These are phyloP conservation scores for Thalassarche chlororhynchos DNA, from an alignment of 2,113 vertebrate genomes.

Conservation along the genomic window DNA sequence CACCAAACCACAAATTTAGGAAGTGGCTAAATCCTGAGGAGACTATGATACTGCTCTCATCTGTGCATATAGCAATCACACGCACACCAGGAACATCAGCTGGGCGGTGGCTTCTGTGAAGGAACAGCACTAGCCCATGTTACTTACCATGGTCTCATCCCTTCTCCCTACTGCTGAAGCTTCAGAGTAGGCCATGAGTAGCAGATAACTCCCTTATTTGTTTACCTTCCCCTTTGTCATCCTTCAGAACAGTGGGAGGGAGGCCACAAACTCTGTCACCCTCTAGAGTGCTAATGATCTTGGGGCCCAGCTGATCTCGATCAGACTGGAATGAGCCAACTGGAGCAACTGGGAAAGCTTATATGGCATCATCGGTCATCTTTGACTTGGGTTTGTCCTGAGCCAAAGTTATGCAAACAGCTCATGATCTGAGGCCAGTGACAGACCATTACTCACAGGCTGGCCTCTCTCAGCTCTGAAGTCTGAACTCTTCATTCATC, in stretches of 20 bases:
- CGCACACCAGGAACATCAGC: not conserved
- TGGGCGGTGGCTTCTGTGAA: not conserved
- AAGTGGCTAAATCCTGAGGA: slow-evolving; percentile 44
- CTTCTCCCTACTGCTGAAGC: not conserved
- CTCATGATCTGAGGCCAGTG: slow-evolving; percentile 39
- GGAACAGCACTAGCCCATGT: not conserved
- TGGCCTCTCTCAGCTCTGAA: not conserved
- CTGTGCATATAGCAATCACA: not conserved
- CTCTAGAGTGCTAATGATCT: not conserved
- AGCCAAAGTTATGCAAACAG: slow-evolving; percentile 9
- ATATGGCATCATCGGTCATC: not conserved
- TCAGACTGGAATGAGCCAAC: slow-evolving; percentile 15
- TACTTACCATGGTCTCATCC: not conserved
- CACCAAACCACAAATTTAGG: slow-evolving; percentile 37
- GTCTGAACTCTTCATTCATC: not conserved
- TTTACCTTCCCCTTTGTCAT: not conserved
- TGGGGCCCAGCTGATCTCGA: not conserved
- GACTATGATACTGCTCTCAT: not conserved
- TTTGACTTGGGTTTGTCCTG: not conserved
- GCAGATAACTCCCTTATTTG: not conserved
- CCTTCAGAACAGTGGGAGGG: not conserved
- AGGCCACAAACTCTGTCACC: not conserved
- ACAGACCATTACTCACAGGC: slow-evolving; percentile 32
- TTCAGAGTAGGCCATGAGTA: not conserved
- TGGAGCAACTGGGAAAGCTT: slow-evolving; percentile 5